Conservation (phyloP, 2,888 invertebrate species). For the Agrochola litura region DNA sequence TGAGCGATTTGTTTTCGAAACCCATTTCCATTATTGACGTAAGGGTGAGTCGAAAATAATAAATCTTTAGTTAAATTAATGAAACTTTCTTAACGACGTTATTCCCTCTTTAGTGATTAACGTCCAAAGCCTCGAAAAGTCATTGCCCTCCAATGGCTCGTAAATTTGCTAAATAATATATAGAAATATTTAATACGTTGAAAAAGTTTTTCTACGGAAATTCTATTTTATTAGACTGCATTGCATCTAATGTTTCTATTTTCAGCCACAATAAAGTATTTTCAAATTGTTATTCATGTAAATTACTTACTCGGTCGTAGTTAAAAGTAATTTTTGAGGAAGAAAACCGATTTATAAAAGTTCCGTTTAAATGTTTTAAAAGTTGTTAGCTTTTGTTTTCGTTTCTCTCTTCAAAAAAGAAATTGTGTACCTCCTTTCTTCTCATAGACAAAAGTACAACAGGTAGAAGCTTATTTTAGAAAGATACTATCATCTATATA, state of each 20-base stretch:
- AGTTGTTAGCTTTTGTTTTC: background rate
- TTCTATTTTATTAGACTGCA: background rate
- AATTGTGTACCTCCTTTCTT: background rate
- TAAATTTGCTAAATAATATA: background rate
- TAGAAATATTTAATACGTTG: background rate
- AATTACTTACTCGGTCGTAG: background rate
- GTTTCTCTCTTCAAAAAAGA: background rate
- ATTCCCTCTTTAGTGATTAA: background rate
- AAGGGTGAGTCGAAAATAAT: background rate
- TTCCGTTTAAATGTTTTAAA: background rate
- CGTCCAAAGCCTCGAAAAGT: background rate
- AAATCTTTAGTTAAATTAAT: background rate
- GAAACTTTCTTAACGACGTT: background rate
- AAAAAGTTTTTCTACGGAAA: background rate
- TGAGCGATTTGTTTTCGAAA: background rate
- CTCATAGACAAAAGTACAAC: background rate
- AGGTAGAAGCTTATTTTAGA: background rate
- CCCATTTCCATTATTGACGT: background rate
- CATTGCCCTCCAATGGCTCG: background rate
- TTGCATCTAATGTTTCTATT: background rate
- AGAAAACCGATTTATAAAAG: background rate
- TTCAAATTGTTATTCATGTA: slow-evolving; percentile 2
- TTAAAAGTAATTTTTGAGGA: background rate
- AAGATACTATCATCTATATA: background rate
- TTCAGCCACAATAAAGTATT: background rate